Percentiles rank a stretch among this genome's conserved stretches.
Conservation (phyloP, 2,797 vertebrate species). For the Merluccius polli region DNA sequence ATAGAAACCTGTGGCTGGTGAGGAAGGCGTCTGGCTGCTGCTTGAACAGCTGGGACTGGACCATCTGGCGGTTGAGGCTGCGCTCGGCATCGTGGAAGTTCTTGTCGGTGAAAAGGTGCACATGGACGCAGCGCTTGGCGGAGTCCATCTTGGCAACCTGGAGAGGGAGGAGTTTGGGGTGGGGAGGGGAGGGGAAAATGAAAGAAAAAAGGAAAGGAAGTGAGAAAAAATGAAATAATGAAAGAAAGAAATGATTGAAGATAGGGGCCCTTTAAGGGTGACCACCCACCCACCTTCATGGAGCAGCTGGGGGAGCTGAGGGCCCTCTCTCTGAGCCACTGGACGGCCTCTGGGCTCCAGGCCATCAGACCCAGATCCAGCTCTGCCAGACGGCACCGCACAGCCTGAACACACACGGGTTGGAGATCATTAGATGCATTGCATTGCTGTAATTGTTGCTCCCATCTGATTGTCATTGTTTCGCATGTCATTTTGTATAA, state of each 20-base stretch:
- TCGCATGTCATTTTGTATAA: too few relatives aligned
- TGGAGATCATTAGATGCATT: not conserved
- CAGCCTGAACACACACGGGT: constrained; percentile 68
- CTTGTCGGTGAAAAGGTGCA: constrained; percentile 89
- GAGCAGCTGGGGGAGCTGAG: constrained; percentile 83
- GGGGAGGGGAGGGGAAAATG: not conserved
- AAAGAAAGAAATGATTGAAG: not conserved
- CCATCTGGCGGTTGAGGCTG: constrained; percentile 88
- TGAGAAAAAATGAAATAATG: not conserved
- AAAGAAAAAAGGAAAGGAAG: not conserved
- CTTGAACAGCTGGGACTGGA: constrained; percentile 85
- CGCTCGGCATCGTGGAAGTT: constrained; percentile 76
- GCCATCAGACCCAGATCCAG: constrained; percentile 80
- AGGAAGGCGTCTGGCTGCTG: constrained; percentile 83
- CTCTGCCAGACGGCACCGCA: constrained; percentile 90
- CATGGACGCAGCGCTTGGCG: constrained; percentile 71
- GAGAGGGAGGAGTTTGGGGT: not conserved
- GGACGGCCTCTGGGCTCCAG: constrained; percentile 92
- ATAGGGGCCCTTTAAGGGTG: not conserved
- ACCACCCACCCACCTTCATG: constrained; percentile 70
- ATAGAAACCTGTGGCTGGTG: constrained; percentile 72
- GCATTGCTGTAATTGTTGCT: not conserved
- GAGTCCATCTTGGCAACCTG: constrained; percentile 83
- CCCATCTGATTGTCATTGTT: too few relatives aligned
- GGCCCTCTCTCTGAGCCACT: constrained; percentile 88